Evolutionary conservation across 2,797 vertebrate species (phyloP).

Genomic region (Pseudotriccus pelzelni): DNA sequence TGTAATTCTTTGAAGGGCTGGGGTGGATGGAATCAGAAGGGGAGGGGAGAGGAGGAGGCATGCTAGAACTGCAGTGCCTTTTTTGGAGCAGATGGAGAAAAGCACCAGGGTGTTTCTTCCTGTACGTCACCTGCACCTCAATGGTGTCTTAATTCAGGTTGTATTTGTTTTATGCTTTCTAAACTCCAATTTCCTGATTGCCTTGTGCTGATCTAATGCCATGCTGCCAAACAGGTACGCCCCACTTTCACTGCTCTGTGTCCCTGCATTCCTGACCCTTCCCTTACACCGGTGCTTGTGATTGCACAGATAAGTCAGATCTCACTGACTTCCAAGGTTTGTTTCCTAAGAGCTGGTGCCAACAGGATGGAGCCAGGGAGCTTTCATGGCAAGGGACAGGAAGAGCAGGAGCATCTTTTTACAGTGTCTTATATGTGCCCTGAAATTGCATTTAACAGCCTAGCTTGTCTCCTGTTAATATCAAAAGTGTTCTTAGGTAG

Average conservation of each 20-base stretch:
- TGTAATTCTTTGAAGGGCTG: background rate
- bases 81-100: background rate
- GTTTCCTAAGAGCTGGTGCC: background rate
- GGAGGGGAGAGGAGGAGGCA: background rate
- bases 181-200: background rate
- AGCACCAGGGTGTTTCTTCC: background rate
- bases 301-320: rapidly evolving
- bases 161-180: background rate
- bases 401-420: background rate
- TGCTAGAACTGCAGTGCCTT: background rate
- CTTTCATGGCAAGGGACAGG: rapidly evolving
- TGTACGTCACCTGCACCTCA: background rate
- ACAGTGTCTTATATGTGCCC: background rate
- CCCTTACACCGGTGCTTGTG: background rate
- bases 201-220: rapidly evolving
- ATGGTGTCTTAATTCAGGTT: background rate
- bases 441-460: background rate
- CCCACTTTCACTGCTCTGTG: rapidly evolving
- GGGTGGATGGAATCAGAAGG: background rate
- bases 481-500: slow-evolving; percentile 39
- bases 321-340: background rate
- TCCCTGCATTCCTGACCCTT: background rate
- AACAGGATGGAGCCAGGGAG: background rate
- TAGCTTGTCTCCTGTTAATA: slow-evolving; percentile 13
- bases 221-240: background rate